Conservation (phyloP, 1,140 invertebrate species). For the Ooceraea biroi region DNA sequence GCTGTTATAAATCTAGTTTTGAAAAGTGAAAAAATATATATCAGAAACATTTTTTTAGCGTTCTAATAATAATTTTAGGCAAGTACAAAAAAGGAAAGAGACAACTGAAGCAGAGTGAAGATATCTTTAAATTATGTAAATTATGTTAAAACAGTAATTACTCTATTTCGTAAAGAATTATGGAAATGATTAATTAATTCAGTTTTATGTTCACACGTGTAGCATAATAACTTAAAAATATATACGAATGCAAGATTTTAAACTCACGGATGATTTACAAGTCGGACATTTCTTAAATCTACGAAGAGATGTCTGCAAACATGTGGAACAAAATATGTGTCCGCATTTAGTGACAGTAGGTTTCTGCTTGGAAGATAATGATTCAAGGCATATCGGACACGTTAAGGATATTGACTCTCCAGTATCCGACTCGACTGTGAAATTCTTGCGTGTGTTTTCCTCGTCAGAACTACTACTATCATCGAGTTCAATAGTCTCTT, state of each 20-base stretch:
- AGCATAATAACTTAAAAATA: slow-evolving; percentile 75
- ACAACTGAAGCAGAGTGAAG: not conserved
- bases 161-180: no score
- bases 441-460: not conserved
- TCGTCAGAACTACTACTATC: not conserved
- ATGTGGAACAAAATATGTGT: slow-evolving; percentile 77
- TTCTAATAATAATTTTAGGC: not conserved
- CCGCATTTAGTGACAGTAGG: slow-evolving; percentile 77
- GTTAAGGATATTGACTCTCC: slow-evolving; percentile 13
- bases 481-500: no score
- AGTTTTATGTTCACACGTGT: no score
- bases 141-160: not conserved
- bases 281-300: slow-evolving; percentile 73
- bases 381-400: slow-evolving; percentile 78
- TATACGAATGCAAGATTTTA: slow-evolving; percentile 73
- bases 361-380: slow-evolving; percentile 64
- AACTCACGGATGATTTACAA: slow-evolving; percentile 65
- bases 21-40: not conserved
- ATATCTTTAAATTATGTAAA: not conserved
- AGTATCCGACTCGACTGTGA: not conserved
- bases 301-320: slow-evolving; percentile 60
- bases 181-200: no score
- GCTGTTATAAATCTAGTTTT: not conserved
- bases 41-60: not conserved
- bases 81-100: not conserved